Conservation (phyloP, 2,888 invertebrate species). For the Polia nebulosa region DNA sequence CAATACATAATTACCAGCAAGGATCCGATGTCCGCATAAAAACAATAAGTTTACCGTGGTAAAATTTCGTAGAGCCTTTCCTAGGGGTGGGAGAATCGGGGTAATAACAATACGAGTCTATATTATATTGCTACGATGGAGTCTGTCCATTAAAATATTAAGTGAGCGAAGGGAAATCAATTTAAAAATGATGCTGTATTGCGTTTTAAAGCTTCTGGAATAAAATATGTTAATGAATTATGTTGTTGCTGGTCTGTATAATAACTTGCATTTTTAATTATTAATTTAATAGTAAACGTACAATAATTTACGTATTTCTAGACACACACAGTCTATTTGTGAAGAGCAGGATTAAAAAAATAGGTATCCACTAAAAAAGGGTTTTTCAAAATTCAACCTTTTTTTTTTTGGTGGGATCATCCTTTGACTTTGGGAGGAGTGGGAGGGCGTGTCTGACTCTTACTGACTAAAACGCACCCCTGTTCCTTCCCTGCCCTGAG, state of each 20-base stretch:
- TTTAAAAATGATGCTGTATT: conserved; percentile 23
- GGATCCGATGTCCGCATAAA: conserved; percentile 62
- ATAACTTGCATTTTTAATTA: neutral
- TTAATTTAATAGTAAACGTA: no score
- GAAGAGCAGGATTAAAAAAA: no score
- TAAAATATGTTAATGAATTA: conserved; percentile 5
- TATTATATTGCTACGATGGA: conserved; percentile 39
- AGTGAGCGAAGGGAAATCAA: conserved; percentile 21
- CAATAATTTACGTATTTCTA: no score
- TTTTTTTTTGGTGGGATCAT: no score
- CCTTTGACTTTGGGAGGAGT: no score
- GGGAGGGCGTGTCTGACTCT: no score
- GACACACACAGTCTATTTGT: no score
- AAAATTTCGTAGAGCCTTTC: conserved; percentile 42
- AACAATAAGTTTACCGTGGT: conserved; percentile 51
- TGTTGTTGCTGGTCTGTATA: neutral
- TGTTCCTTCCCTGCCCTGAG: no score
- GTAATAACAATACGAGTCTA: conserved; percentile 47
- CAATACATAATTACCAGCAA: conserved; percentile 63
- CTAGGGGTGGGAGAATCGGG: conserved; percentile 30
- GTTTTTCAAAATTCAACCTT: no score
- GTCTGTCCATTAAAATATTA: conserved; percentile 46
- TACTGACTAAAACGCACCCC: no score
- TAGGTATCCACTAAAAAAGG: no score
- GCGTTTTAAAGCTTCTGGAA: neutral